These are phyloP conservation scores for Colius striatus DNA, from an alignment of 2,113 vertebrate genomes.

Conservation along the genomic window DNA sequence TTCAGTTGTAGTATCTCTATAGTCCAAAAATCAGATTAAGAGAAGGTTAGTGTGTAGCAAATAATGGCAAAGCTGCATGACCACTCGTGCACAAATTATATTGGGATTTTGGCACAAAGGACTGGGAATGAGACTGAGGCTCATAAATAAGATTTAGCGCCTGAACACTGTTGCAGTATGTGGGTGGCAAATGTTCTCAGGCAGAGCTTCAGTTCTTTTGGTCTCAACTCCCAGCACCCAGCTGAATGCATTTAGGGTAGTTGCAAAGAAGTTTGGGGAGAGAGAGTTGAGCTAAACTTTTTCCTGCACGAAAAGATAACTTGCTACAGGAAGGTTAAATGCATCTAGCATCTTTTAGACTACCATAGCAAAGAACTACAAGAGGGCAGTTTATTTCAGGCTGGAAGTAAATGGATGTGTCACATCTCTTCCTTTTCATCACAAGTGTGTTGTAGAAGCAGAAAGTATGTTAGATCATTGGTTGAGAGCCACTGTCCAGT, in stretches of 20 bases:
- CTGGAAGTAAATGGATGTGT: not conserved
- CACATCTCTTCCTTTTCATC: not conserved
- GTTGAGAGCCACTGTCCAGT: not conserved
- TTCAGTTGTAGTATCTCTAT: not conserved
- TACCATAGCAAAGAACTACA: not conserved
- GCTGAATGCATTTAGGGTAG: not conserved
- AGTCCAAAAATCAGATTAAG: not conserved
- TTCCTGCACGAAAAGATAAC: not conserved
- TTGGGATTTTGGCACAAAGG: conserved; percentile 34
- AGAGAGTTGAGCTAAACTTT: not conserved
- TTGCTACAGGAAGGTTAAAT: not conserved
- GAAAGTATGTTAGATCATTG: not conserved
- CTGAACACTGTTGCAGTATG: conserved; percentile 2
- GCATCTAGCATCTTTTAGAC: not conserved
- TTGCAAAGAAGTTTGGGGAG: not conserved
- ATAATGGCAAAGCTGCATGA: not conserved
- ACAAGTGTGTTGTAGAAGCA: not conserved
- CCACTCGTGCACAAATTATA: not conserved
- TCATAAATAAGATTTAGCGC: conserved; percentile 52
- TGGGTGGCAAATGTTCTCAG: conserved; percentile 51
- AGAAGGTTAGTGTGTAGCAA: not conserved
- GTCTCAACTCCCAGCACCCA: not conserved
- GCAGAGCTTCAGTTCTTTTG: conserved; percentile 25
- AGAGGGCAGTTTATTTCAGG: not conserved
- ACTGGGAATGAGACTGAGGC: conserved; percentile 19